Evolutionary conservation across 2,888 invertebrate genomes (phyloP), one percentile per base, ranked within the genome.

Genomic region (Pristionchus mayeri): DNA sequence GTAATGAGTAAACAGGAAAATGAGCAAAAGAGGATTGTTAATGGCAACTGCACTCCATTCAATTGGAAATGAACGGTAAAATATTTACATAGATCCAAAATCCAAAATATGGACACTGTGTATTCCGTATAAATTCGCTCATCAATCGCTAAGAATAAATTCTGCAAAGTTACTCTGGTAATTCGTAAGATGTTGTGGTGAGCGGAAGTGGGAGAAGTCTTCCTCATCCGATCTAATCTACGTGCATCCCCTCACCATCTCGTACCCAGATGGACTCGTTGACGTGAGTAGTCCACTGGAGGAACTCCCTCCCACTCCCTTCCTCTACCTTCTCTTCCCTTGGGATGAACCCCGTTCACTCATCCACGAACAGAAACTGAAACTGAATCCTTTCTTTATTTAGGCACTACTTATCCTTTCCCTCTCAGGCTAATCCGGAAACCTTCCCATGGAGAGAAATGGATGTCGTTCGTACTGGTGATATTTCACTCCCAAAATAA

Each of bases 311-410:
- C 44, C n/a, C 11, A 27, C 48, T 30, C 76, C n/a, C n/a, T 76
- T 48, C 27, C 76, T 30, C 76, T 27, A 16, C 24, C 50, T 21
- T 76, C 21, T 27, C 30, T 7, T 50, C 50, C 27, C 50, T 30
- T 76, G 21, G 54, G 24, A 3, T 4, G 30, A 60, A 27, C 27
- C 2, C 27, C 57, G 57, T 60, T 60, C 57, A 11, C 30, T 27
- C 54, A 60, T 27, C 57, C 27, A 24, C 11, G 16, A 60, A 60
- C 3, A 16, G 54, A 24, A 54, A 54, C 54, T 54, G 57, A 60
- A 60, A 60, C 57, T 60, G 27, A 60, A 60, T 60, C 57, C 57
- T 9, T 60, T 27, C 57, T 30, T 60, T 60, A 60, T 60, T 60
- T 60, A 60, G 57, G 57, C 57, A 27, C 30, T 27, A 30, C 27